Conservation (phyloP, 2,888 invertebrate genomes). For the Bruchidius siliquastri region DNA sequence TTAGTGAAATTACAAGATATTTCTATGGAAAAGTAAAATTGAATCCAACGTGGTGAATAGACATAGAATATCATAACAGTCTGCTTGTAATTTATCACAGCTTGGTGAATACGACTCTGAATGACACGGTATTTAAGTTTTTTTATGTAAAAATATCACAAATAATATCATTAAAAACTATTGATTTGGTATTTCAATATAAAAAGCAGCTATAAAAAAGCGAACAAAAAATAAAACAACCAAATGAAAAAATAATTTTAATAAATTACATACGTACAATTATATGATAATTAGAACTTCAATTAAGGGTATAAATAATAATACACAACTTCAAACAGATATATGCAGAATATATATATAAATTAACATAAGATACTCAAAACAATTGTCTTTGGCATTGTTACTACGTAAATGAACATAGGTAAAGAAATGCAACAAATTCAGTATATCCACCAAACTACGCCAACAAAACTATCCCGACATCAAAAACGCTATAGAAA, state of each 20-base stretch:
- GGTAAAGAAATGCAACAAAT: constrained; percentile 7
- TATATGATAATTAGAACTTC: neutral
- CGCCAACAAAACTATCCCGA: neutral
- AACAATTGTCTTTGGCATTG: constrained; percentile 27
- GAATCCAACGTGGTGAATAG: too few species aligned
- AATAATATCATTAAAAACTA: too few species aligned
- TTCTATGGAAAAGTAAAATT: too few species aligned
- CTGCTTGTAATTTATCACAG: too few species aligned
- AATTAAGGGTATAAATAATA: constrained; percentile 19
- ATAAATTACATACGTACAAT: constrained; percentile 18
- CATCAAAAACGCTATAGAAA: too few species aligned
- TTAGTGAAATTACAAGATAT: too few species aligned
- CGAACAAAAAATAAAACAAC: constrained; percentile 11
- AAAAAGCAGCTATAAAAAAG: too few species aligned
- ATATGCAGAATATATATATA: constrained; percentile 24
- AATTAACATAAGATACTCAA: constrained; percentile 18
- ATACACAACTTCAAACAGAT: constrained; percentile 23
- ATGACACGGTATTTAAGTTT: neutral
- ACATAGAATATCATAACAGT: too few species aligned
- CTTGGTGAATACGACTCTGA: too few species aligned
- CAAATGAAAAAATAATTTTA: constrained; percentile 21
- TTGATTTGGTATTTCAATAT: too few species aligned
- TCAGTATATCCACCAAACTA: neutral
- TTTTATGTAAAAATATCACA: neutral
- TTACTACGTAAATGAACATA: constrained; percentile 18